Evolutionary conservation across 2,113 vertebrate genomes (phyloP), one percentile per base, ranked within the genome.

Genomic region (Passerina amoena): DNA sequence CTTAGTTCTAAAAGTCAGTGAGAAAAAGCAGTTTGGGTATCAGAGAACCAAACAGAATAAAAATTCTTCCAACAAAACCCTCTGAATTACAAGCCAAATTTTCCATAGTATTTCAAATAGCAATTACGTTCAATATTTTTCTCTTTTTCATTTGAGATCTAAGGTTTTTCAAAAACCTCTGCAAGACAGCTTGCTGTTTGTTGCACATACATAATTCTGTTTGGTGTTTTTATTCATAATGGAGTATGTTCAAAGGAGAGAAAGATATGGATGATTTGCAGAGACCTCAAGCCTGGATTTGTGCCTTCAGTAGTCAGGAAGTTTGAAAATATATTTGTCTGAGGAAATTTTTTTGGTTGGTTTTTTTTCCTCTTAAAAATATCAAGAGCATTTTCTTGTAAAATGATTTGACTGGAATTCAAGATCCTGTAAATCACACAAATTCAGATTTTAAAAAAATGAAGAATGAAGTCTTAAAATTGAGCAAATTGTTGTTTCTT

Each of bases 301-400:
- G 9, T 64, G 15, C 59, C n/a, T 83, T 77, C 25, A 25, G 0
- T 45, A 66, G 53, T 50, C 25, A 60, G 47, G 11, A 60, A 53
- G 24, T 51, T 68, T 9, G 2, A 40, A 82, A 82, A 35, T 64
- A 23, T 85, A 9, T 63, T 31, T 63, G 9, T 75, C 51, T 85
- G 38, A 37, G 38, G 22, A 68, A 15, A 6, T 10, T 54, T 24
- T 30, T 12, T 56, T 19, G 1, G 3, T 1, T 12, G 3, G 1
- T 12, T 25, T 47, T 57, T 68, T 73, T 15, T 1, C 6, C 10
- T 70, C 10, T 61, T 56, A 21, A 61, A 81, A 82, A 31, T 86
- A 48, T 11, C 9, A 56, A 33, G 16, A 68, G 12, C 14, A 7
- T 37, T 61, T 68, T 88, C 25, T 65, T 57, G 9, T 76, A 37